Evolutionary conservation across 2,797 vertebrate species (phyloP).

Genomic region (Betta splendens): DNA sequence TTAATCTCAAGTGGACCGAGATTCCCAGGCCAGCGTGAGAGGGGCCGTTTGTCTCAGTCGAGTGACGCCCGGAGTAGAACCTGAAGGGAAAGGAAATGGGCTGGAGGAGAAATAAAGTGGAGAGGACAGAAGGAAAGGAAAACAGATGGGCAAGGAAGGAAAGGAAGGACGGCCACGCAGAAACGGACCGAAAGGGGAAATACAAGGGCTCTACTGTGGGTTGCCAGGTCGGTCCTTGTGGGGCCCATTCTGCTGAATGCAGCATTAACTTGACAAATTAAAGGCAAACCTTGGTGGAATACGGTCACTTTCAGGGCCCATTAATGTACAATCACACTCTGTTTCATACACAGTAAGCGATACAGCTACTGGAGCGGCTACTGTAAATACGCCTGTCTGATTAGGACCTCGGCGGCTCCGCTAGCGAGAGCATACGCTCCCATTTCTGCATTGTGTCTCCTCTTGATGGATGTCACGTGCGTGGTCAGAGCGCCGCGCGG

Average conservation of each 20-base stretch:
- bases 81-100: not conserved
- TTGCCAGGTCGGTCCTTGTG: conserved; percentile 25
- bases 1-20: conserved; percentile 54
- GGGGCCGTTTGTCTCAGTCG: conserved; percentile 19
- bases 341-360: conserved; percentile 25
- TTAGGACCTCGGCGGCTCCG: conserved; percentile 24
- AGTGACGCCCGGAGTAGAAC: conserved; percentile 23
- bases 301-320: conserved; percentile 47
- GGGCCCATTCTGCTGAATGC: conserved; percentile 39
- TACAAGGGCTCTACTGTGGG: not conserved
- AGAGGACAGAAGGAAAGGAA: not conserved
- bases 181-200: not conserved
- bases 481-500: conserved; percentile 1
- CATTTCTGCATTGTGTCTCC: conserved; percentile 11
- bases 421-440: conserved; percentile 24
- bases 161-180: not conserved
- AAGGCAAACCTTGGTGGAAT: conserved; percentile 41
- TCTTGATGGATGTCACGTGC: conserved; percentile 33
- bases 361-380: conserved; percentile 23
- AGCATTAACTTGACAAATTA: conserved; percentile 62
- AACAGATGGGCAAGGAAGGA: not conserved
- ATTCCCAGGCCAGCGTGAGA: conserved; percentile 3
- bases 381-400: conserved; percentile 41
- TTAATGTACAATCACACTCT: conserved; percentile 51
- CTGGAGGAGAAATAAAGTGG: not conserved